Conservation (phyloP, 1,140 invertebrate genomes). For the Trichonephila clavata region DNA sequence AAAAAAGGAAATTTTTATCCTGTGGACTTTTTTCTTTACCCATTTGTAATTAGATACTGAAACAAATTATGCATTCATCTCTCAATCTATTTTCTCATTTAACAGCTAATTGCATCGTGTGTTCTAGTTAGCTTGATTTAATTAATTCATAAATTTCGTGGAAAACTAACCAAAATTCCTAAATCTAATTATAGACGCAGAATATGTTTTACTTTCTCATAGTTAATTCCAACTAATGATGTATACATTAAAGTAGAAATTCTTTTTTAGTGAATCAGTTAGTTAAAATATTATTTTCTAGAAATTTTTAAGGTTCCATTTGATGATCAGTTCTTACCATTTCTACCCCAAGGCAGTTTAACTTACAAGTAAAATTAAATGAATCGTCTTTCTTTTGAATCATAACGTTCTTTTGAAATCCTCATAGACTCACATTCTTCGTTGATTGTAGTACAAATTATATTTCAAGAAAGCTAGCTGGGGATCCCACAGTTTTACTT, state of each 20-base stretch:
- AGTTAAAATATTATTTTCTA: not conserved
- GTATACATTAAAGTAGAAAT: not conserved
- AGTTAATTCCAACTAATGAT: constrained; percentile 51
- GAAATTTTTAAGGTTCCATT: not conserved
- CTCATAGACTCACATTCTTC: no score
- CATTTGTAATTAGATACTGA: constrained; percentile 43
- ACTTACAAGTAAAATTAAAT: no score
- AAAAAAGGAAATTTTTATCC: no score
- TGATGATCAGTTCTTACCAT: no score
- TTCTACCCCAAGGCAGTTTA: no score
- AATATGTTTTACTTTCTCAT: not conserved
- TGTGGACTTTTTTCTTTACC: no score
- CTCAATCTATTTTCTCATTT: constrained; percentile 56
- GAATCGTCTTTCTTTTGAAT: no score
- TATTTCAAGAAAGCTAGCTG: no score
- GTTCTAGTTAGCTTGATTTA: not conserved
- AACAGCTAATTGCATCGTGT: constrained; percentile 55
- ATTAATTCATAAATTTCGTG: constrained; percentile 65
- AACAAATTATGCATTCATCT: not conserved
- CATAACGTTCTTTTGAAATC: no score
- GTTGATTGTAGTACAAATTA: no score
- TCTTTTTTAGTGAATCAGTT: not conserved
- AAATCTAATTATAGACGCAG: constrained; percentile 24
- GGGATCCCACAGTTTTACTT: no score
- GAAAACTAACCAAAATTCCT: constrained; percentile 39